Conservation (phyloP, 2,113 vertebrate genomes). For the Nannobrachium achirus region DNA sequence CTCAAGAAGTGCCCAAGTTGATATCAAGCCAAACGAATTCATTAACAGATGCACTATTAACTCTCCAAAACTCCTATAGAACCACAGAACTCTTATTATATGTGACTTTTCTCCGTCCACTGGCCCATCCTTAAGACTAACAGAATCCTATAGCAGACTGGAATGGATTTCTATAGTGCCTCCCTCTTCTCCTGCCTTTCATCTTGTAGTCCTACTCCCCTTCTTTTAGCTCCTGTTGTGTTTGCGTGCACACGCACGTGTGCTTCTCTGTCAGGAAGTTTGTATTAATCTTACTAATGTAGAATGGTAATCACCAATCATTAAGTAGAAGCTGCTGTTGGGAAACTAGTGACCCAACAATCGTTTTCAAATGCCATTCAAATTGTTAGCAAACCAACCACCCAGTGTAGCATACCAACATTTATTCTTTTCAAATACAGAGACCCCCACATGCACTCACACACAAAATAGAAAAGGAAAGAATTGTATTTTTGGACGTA, state of each 20-base stretch:
- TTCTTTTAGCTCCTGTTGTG: slow-evolving; percentile 15
- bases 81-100: slow-evolving; percentile 31
- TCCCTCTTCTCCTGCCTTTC: slow-evolving; percentile 29
- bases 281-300: slow-evolving; percentile 36
- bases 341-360: slow-evolving; percentile 49
- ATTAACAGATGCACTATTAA: slow-evolving; percentile 14
- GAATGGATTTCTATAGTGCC: slow-evolving; percentile 51
- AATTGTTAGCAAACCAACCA: slow-evolving; percentile 55
- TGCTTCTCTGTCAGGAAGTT: slow-evolving; percentile 29
- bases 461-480: slow-evolving; percentile 17
- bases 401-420: slow-evolving; percentile 4
- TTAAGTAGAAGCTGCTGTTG: slow-evolving; percentile 21
- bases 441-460: background rate
- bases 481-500: slow-evolving; percentile 15
- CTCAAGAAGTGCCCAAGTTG: slow-evolving; percentile 46
- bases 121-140: slow-evolving; percentile 15
- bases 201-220: background rate
- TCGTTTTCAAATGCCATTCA: slow-evolving; percentile 17
- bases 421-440: slow-evolving; percentile 7
- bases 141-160: background rate
- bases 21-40: slow-evolving; percentile 22
- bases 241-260: background rate
- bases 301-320: slow-evolving; percentile 23
- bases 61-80: slow-evolving; percentile 18
- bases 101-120: slow-evolving; percentile 28